Percentiles rank a stretch among this genome's conserved stretches.
Evolutionary conservation across 2,113 vertebrate genomes (phyloP).

Genomic region (Myiozetetes cayanensis): DNA sequence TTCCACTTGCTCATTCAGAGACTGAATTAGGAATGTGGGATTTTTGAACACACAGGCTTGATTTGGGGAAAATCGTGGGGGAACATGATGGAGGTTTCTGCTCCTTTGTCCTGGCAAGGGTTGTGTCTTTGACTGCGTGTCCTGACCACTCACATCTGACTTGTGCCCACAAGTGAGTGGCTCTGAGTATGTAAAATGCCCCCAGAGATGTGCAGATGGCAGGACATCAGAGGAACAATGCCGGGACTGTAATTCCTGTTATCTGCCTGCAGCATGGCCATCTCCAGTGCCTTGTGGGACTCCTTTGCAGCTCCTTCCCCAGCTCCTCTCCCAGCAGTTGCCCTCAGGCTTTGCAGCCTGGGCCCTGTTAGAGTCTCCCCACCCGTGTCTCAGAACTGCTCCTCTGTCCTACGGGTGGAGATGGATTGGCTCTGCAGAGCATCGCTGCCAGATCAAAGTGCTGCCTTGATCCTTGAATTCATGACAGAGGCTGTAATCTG

Average conservation of each 20-base stretch:
- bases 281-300: neutral
- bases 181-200: neutral
- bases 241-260: conserved; percentile 28
- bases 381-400: neutral
- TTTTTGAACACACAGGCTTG: neutral
- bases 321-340: neutral
- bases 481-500: neutral
- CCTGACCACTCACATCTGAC: neutral
- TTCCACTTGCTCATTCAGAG: neutral
- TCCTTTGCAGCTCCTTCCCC: neutral
- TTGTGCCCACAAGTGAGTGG: neutral
- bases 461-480: neutral
- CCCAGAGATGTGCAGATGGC: conserved; percentile 16
- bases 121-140: fast-evolving
- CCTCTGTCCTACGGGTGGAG: neutral
- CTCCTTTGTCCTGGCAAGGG: neutral
- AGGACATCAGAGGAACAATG: conserved; percentile 18
- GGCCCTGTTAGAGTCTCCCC: neutral
- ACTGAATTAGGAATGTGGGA: neutral
- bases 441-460: neutral
- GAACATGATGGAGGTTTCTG: fast-evolving
- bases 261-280: conserved; percentile 30
- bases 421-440: neutral
- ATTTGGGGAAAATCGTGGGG: neutral
- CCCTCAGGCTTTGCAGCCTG: neutral